phyloP scores from a whole-genome alignment of 2,797 vertebrate genomes.

The Lagorchestes hirsutus region DNA sequence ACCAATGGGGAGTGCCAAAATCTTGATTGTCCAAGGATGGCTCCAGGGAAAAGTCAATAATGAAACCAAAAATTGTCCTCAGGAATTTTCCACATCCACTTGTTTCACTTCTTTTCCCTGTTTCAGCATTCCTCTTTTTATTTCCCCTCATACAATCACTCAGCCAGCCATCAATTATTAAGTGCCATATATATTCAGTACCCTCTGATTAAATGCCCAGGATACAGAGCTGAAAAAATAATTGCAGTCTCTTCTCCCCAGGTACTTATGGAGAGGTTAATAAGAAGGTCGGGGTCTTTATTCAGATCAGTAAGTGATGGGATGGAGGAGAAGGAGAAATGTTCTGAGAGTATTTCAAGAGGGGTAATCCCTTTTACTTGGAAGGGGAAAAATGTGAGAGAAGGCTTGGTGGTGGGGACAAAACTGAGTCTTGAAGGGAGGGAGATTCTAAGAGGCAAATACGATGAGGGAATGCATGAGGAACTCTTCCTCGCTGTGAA shows the following conservation, averaged over 20 bases:
- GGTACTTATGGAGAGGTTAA: background rate
- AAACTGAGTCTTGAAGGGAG: background rate
- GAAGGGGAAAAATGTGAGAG: background rate
- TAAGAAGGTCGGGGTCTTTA: background rate
- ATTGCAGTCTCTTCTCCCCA: background rate
- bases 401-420: background rate
- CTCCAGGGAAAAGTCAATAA: background rate
- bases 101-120: background rate
- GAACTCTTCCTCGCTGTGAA: background rate
- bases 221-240: background rate
- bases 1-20: background rate
- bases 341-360: background rate
- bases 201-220: background rate
- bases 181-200: background rate
- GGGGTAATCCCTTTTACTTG: background rate
- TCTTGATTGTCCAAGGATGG: background rate
- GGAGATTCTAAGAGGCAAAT: background rate
- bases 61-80: background rate
- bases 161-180: background rate
- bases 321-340: background rate
- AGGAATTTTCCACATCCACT: background rate
- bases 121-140: background rate
- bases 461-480: background rate
- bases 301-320: background rate
- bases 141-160: background rate